These are phyloP conservation scores for Bagarius yarrelli DNA, from an alignment of 2,113 vertebrate genomes.

Conservation along the genomic window DNA sequence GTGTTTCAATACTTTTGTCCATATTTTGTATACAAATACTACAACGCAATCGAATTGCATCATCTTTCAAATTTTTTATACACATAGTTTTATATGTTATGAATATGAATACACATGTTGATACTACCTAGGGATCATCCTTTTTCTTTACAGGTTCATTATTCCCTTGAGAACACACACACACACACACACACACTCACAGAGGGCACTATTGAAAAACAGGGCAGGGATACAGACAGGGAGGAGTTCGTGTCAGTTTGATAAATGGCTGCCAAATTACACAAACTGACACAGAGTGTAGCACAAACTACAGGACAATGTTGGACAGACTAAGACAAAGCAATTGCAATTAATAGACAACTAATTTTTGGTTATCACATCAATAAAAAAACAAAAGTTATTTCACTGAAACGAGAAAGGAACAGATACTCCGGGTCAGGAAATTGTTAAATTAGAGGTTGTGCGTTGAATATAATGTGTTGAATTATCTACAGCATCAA, in stretches of 20 bases:
- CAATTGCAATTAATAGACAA: not conserved
- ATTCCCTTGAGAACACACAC: not conserved
- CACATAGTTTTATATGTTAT: not conserved
- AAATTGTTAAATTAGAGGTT: not conserved
- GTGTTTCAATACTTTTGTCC: too few species aligned
- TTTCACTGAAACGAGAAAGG: not conserved
- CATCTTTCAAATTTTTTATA: too few species aligned
- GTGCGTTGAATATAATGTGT: too few species aligned
- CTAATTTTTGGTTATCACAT: not conserved
- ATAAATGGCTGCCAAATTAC: slow-evolving; percentile 21
- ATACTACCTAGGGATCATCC: not conserved
- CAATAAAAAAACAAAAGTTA: not conserved
- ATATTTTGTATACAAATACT: too few species aligned
- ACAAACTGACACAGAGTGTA: not conserved
- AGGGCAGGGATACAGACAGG: slow-evolving; percentile 15
- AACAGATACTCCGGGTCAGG: not conserved
- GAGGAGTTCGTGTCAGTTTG: slow-evolving; percentile 23
- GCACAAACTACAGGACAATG: slow-evolving; percentile 7
- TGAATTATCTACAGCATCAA: too few species aligned
- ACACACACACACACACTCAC: not conserved
- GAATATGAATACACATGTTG: not conserved
- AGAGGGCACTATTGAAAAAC: slow-evolving; percentile 13
- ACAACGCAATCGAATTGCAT: too few species aligned
- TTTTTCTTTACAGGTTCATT: not conserved
- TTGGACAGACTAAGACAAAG: not conserved